Base-by-base conservation (phyloP, 1,140 invertebrate genomes). In the Agrilus planipennis region DNA sequence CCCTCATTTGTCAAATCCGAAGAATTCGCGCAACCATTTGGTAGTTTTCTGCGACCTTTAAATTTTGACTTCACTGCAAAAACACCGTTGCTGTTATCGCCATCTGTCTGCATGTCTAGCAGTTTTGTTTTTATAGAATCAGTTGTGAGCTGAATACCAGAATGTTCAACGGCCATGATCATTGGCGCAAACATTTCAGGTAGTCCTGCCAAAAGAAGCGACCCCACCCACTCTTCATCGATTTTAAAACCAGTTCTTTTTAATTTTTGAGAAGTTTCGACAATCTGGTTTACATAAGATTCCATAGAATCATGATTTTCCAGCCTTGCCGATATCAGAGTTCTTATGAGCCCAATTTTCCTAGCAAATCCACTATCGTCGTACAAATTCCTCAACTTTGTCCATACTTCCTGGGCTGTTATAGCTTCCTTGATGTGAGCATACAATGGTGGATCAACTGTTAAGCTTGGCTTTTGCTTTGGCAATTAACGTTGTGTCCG, bases 81-180 rank as follows among this genome's bases (percentile, higher is more conserved):
- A 7, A 25, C 36, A 45, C 34, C n/a, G n/a, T n/a, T n/a, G n/a
- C n/a, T n/a, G n/a, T n/a, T n/a, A n/a, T n/a, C n/a, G n/a, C n/a
- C n/a, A n/a, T n/a, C n/a, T n/a, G n/a, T n/a, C n/a, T n/a, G n/a
- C n/a, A 21, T 41, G 17, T 41, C 39, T 6, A 47, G 3, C 4
- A 44, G 32, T 21, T 43, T 47, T n/a, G 37, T 34, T 39, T 50
- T 50, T 27, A 50, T 44, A 12, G 44, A 16, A 43, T 49, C 47
- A 3, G 22, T 27, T 6, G 44, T 47, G 1, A 49, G 45, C n/a
- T 21, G 2, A 16, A 53, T 42, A 16, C 51, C 54, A 0, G 50
- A 53, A 45, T 50, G 43, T 41, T 55, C 57, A 11, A 60, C 48
- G 1, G 53, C 57, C 58, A 61, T 60, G 4, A 60, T 56, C 55